A percentile compares a stretch with the other conserved stretches of the same genome.
Evolutionary conservation across 1,140 invertebrate genomes (phyloP).

Genomic region (Patella vulgata): DNA sequence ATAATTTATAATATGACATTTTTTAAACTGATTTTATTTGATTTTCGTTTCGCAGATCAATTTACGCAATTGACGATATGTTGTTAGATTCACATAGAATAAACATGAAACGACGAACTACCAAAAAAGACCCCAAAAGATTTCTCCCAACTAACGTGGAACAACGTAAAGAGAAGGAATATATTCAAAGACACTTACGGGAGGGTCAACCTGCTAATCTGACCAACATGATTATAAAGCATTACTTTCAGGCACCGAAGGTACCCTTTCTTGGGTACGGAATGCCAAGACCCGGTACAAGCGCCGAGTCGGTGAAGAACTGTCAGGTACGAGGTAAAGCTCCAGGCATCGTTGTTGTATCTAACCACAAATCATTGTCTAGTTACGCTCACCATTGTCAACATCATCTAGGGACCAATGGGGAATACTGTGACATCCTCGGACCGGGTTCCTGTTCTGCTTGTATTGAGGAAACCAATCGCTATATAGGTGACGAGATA

Average conservation of each 20-base stretch:
- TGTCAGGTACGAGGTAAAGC: too few species aligned
- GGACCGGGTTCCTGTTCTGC: constrained; percentile 38
- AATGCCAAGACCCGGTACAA: constrained; percentile 16
- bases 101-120: too few species aligned
- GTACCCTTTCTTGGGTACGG: constrained; percentile 7
- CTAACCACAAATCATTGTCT: neutral
- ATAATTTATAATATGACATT: too few species aligned
- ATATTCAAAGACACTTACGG: constrained; percentile 12
- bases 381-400: neutral
- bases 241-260: constrained; percentile 21
- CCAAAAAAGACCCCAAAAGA: too few species aligned
- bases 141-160: constrained; percentile 20
- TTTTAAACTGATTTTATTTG: too few species aligned
- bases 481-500: constrained; percentile 37
- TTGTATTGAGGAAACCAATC: constrained; percentile 44
- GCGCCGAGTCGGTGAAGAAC: neutral
- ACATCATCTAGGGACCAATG: constrained; percentile 5
- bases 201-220: constrained; percentile 11
- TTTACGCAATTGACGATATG: too few species aligned
- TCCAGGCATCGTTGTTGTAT: too few species aligned
- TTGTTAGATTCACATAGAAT: too few species aligned
- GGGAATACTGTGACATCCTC: constrained; percentile 43
- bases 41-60: too few species aligned
- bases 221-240: constrained; percentile 26
- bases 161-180: constrained; percentile 9